Percentiles rank a stretch among this genome's conserved stretches.
These are phyloP conservation scores for Protonibea diacanthus DNA, from an alignment of 2,797 vertebrate genomes.

Conservation along the genomic window DNA sequence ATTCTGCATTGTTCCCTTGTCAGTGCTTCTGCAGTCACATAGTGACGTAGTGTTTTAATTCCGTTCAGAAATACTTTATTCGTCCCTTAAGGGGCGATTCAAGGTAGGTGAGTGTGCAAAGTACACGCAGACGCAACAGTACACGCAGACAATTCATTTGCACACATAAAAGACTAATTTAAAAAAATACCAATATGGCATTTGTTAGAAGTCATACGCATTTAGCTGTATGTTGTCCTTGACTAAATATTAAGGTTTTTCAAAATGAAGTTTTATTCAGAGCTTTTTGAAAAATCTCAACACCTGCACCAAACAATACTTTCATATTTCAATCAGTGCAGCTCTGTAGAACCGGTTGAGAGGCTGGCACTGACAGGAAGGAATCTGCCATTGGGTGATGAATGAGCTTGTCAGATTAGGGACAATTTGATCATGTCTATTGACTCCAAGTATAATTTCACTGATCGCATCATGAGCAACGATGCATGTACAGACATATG, in stretches of 20 bases:
- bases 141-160: background rate
- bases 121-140: background rate
- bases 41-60: background rate
- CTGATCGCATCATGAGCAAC: slow-evolving; percentile 75
- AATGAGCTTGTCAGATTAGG: slow-evolving; percentile 84
- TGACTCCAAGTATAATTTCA: slow-evolving; percentile 80
- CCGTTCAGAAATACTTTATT: background rate
- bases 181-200: background rate
- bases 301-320: slow-evolving; percentile 47
- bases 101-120: background rate
- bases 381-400: slow-evolving; percentile 77
- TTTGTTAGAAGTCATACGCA: background rate
- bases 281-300: slow-evolving; percentile 20
- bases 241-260: background rate
- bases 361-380: slow-evolving; percentile 61
- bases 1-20: slow-evolving; percentile 5
- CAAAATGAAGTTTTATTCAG: background rate
- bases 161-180: background rate
- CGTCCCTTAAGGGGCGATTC: background rate
- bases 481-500: slow-evolving; percentile 72
- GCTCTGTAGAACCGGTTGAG: slow-evolving; percentile 72
- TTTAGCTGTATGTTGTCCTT: background rate
- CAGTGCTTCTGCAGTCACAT: slow-evolving; percentile 7
- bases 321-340: slow-evolving; percentile 67
- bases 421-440: slow-evolving; percentile 83